phyloP scores from a whole-genome alignment of 2,797 vertebrate species.

The Graptemys geographica region DNA sequence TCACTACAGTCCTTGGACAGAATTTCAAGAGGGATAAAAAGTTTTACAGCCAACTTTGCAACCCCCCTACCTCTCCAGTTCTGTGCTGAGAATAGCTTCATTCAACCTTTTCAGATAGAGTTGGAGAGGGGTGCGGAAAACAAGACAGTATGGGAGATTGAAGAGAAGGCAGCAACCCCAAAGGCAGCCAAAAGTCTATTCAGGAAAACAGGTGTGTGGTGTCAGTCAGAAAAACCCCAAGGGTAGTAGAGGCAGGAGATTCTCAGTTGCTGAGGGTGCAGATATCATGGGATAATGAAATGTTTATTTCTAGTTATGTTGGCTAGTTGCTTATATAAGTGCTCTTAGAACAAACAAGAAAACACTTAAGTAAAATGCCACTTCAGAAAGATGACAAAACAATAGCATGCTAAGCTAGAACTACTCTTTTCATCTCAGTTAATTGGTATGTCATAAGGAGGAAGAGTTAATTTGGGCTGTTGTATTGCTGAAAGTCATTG shows the following conservation, averaged over 20 bases:
- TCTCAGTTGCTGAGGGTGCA: background rate
- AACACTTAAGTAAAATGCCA: slow-evolving; percentile 26
- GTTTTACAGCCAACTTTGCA: background rate
- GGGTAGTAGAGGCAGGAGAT: background rate
- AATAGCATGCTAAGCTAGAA: background rate
- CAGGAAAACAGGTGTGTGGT: background rate
- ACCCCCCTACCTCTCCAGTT: background rate
- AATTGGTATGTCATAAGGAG: background rate
- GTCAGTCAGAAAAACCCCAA: background rate
- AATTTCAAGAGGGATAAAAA: background rate
- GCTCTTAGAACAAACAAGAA: slow-evolving; percentile 34
- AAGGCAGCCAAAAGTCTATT: background rate
- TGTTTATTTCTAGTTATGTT: slow-evolving; percentile 28
- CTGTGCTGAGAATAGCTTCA: background rate
- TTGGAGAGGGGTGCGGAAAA: background rate
- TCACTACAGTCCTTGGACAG: background rate
- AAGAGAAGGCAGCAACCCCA: background rate
- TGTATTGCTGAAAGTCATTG: background rate
- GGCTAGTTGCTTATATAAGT: slow-evolving; percentile 42
- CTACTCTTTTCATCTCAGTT: slow-evolving; percentile 35
- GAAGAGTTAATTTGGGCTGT: background rate
- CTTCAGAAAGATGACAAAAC: slow-evolving; percentile 35
- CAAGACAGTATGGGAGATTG: fast-evolving
- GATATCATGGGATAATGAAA: background rate
- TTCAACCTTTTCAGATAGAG: background rate